Evolutionary conservation across 2,113 vertebrate genomes (phyloP), one percentile per base, ranked within the genome.

Genomic region (Chlorodrepanis virens): DNA sequence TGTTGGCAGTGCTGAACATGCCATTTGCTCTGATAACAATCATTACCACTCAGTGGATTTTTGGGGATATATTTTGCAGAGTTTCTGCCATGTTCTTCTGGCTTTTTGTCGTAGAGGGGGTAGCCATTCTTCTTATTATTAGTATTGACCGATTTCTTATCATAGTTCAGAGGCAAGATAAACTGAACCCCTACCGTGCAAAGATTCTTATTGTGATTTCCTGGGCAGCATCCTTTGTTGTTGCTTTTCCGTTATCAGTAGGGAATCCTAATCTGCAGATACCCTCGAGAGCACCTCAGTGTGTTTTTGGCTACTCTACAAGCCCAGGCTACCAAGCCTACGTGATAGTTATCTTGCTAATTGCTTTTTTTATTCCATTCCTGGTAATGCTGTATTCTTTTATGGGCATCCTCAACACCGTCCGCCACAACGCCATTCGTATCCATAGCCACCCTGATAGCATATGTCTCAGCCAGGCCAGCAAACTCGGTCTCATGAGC

Each of bases 141-240:
- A 99, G 99, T 94, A 98, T 99, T 11, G 99, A 99, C 87, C 98
- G 99, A 15, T 99, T 99, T 96, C 99, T 99, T 63, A 99, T 99
- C 68, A 99, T 99, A 82, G 99, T 99, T 81, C 99, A 99, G 96
- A 99, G 99, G 94, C 99, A 99, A 96, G 99, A 99, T 96, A 99
- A 98, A 92, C 98, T 99, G 82, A 99, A 99, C 72, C 99, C 99
- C 3, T 98, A 98, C 84, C 98, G 99, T 77, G 99, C 99, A 28
- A 99, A 99, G 94, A 95, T 99, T 92, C 98, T 99, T 15, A 99
- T 99, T 9, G 98, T 97, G 28, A 97, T 99, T 89, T 99, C 99
- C 14, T 99, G 99, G 99, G 98, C 86, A 3, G 74, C 98, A 31
- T 98, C 99, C 18, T 98, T 99, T 82, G 97, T 99, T 80, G 96